A percentile compares a stretch with the other conserved stretches of the same genome.
These are phyloP conservation scores for Xyrauchen texanus DNA, from an alignment of 2,113 vertebrate species.

Conservation along the genomic window DNA sequence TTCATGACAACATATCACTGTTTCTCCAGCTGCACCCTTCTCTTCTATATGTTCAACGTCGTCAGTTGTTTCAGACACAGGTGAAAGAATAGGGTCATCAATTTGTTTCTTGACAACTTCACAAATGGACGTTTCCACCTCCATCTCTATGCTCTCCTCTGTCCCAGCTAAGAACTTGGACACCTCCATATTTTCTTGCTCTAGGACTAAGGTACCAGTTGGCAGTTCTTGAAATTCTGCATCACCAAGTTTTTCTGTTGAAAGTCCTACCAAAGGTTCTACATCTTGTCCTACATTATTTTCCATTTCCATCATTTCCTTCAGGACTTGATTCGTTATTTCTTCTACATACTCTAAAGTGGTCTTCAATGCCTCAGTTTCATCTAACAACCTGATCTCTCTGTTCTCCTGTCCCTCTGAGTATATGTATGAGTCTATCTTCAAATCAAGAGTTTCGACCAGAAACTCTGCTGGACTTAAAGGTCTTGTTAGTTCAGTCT, in stretches of 20 bases:
- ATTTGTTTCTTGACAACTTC: neutral
- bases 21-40: neutral
- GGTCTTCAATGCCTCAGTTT: neutral
- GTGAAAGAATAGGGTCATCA: neutral
- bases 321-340: conserved; percentile 16
- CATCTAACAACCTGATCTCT: neutral
- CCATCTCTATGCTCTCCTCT: neutral
- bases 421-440: neutral
- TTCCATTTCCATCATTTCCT: conserved; percentile 31
- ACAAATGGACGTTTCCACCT: neutral
- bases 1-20: neutral
- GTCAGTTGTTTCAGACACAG: neutral
- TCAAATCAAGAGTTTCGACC: neutral
- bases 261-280: too few species aligned
- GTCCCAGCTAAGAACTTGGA: neutral
- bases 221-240: conserved; percentile 44
- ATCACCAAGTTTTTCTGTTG: conserved; percentile 42
- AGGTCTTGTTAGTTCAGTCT: neutral
- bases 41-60: neutral
- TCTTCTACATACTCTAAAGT: conserved; percentile 7
- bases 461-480: neutral
- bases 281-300: neutral
- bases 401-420: neutral
- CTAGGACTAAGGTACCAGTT: neutral
- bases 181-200: neutral